Evolutionary conservation across 1,140 invertebrate genomes (phyloP).

Genomic region (Atopsyche davidsoni): DNA sequence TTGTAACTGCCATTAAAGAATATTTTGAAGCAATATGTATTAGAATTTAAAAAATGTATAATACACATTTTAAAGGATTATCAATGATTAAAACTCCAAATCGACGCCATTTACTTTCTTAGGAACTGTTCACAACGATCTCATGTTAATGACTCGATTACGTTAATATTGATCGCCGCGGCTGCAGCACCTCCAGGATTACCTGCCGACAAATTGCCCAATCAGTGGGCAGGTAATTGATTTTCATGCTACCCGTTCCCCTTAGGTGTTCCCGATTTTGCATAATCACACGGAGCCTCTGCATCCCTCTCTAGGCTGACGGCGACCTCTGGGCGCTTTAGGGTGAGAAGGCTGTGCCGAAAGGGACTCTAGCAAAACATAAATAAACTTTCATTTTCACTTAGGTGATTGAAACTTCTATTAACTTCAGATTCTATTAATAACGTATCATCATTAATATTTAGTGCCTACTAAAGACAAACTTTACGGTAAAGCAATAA

Average conservation of each 20-base stretch:
- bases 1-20: no score
- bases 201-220: constrained; percentile 41
- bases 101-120: not conserved
- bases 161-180: constrained; percentile 36
- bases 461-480: no score
- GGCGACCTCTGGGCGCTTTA: no score
- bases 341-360: no score
- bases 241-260: constrained; percentile 34
- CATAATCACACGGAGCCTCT: constrained; percentile 23
- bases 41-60: no score
- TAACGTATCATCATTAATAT: no score
- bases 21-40: no score
- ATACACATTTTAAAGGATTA: not conserved
- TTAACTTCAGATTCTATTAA: no score
- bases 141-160: constrained; percentile 39
- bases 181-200: constrained; percentile 33
- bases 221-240: constrained; percentile 45
- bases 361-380: no score
- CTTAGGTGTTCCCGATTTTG: constrained; percentile 21
- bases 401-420: no score
- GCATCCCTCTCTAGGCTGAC: constrained; percentile 14
- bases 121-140: not conserved
- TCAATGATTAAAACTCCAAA: not conserved
- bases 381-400: no score
- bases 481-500: no score